Conservation (phyloP, 2,888 invertebrate species). For the Melinaea marsaeus region DNA sequence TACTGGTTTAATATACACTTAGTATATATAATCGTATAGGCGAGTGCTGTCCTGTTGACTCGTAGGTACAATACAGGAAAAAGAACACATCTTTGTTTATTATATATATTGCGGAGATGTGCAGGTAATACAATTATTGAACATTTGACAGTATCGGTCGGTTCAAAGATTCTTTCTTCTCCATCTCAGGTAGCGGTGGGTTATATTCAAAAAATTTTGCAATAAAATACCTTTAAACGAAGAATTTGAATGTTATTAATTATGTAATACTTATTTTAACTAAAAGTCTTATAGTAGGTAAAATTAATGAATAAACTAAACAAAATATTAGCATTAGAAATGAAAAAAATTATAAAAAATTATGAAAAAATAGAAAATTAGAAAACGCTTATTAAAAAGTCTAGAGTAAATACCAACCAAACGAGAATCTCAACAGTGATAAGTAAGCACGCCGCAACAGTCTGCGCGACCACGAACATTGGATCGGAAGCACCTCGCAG, state of each 20-base stretch:
- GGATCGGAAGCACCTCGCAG: conserved; percentile 55
- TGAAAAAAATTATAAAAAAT: too few species aligned
- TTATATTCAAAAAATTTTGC: conserved; percentile 69
- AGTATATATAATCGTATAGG: too few species aligned
- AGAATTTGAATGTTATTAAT: not conserved
- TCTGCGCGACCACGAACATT: conserved; percentile 43
- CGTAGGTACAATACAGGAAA: too few species aligned
- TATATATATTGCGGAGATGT: not conserved
- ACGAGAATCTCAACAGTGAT: conserved; percentile 67
- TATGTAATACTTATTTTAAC: not conserved
- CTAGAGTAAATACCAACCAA: conserved; percentile 42
- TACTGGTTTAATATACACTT: too few species aligned
- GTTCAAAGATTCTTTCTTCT: conserved; percentile 30
- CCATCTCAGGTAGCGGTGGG: conserved; percentile 42
- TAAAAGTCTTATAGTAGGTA: too few species aligned
- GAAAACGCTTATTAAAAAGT: not conserved
- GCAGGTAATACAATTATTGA: conserved; percentile 6
- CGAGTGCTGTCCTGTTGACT: too few species aligned
- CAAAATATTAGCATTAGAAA: too few species aligned
- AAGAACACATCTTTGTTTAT: not conserved
- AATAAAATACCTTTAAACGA: conserved; percentile 63
- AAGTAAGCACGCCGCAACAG: conserved; percentile 52
- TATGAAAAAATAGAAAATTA: too few species aligned
- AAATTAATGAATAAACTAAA: too few species aligned
- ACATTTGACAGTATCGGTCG: conserved; percentile 7